These are phyloP conservation scores for Trachelus troglodyta DNA, from an alignment of 2,888 invertebrate species.

Conservation along the genomic window DNA sequence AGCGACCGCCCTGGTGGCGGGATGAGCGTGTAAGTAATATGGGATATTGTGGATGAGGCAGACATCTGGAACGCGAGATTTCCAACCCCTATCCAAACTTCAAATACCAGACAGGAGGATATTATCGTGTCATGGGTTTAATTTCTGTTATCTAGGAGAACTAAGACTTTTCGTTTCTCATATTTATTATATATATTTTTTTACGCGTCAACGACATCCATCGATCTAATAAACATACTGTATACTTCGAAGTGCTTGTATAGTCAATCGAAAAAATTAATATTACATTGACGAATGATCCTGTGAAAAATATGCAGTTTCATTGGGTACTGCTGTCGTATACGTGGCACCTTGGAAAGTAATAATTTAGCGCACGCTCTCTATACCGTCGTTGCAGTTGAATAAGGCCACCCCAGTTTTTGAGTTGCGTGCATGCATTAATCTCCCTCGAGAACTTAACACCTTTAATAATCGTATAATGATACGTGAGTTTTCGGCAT, in stretches of 20 bases:
- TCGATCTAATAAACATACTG: background rate
- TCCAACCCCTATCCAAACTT: background rate
- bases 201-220: background rate
- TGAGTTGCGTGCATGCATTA: constrained; percentile 24
- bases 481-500: constrained; percentile 36
- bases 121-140: background rate
- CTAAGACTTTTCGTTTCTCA: no score
- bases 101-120: background rate
- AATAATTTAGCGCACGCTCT: background rate
- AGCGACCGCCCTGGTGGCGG: constrained; percentile 15
- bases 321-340: background rate
- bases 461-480: constrained; percentile 36
- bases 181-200: background rate
- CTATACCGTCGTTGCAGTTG: background rate
- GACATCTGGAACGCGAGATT: constrained; percentile 12
- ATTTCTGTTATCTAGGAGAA: background rate
- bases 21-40: constrained; percentile 6
- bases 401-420: background rate
- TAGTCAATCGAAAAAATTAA: background rate
- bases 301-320: background rate
- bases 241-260: background rate
- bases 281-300: background rate
- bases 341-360: constrained; percentile 2
- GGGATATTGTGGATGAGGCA: background rate
- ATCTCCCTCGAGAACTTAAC: constrained; percentile 28